Base-by-base conservation (phyloP, 2,113 vertebrate genomes). In the Taxidea taxus region DNA sequence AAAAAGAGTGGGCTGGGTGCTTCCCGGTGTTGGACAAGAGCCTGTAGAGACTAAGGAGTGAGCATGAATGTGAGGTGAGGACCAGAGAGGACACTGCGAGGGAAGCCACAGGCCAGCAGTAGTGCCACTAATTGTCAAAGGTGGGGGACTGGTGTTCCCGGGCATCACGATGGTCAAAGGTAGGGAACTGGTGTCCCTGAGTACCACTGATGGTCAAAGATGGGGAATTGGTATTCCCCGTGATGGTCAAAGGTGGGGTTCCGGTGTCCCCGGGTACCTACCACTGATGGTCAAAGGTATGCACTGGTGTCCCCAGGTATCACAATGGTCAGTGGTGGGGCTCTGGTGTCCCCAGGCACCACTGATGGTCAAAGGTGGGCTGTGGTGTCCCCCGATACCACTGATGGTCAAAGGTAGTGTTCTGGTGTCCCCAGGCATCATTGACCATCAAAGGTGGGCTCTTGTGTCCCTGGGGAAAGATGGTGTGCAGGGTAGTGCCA, bases 401-500 rank as follows among this genome's bases (percentile, higher is more conserved):
- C 34, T 29, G 47, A 14, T 1, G 1, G 9, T n/a, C 14, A 6
- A 4, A 42, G 14, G 8, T 20, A 49, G 37, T 29, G 25, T 10
- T 6, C 0, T 20, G 6, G 9, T 21, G 47, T 72, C 64, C 29
- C 14, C 0, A 0, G 16, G 7, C n/a, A 70, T 70, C 68, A 70
- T 20, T 44, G 39, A 34, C 0, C 13, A 20, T 49, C 44, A 16
- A 13, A 25, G 20, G 11, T 9, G n/a, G n/a, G 68, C 18, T 9
- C n/a, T 39, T 9, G 68, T 70, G 68, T 70, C 68, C 9, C n/a
- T 11, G 6, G 16, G 23, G 6, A 34, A 64, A 31, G 62, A 64
- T 31, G 62, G 14, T 31, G 87, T 16, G 44, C 31, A 0, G 47
- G 42, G 3, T 0, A 4, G 44, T 3, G 10, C 31, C 25, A 1